These are phyloP conservation scores for Sycophaga agraensis DNA, from an alignment of 1,140 invertebrate genomes.

Conservation along the genomic window DNA sequence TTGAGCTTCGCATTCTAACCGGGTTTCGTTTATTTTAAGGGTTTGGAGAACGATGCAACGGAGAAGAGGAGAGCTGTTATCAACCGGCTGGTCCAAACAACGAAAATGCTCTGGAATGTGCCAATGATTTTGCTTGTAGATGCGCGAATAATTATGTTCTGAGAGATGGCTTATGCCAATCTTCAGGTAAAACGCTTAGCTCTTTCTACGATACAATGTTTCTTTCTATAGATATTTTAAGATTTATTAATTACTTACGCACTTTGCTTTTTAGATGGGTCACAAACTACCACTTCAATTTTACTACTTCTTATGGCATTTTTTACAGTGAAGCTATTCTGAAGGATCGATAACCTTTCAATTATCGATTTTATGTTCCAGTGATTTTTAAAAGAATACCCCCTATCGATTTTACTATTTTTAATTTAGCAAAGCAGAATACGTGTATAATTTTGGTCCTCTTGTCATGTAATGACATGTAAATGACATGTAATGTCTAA, in stretches of 20 bases:
- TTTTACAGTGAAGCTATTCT: not conserved
- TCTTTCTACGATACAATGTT: too few relatives aligned
- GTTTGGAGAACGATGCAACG: not conserved
- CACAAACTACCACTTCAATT: not conserved
- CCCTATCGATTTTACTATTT: too few relatives aligned
- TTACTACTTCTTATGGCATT: not conserved
- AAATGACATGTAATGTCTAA: too few relatives aligned
- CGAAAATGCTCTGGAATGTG: not conserved
- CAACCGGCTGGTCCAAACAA: not conserved
- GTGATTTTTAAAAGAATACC: too few relatives aligned
- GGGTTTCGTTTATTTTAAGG: too few relatives aligned
- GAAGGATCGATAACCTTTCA: not conserved
- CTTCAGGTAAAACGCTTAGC: conserved; percentile 13
- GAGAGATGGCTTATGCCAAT: not conserved
- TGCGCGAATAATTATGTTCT: not conserved
- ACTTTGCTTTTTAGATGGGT: not conserved
- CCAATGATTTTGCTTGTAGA: not conserved
- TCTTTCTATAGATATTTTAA: not conserved
- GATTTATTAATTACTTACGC: too few relatives aligned
- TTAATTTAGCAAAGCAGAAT: too few relatives aligned
- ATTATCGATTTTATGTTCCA: conserved; percentile 2
- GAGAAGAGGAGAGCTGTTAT: conserved; percentile 11
- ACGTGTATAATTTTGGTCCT: too few relatives aligned
- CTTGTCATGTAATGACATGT: too few relatives aligned
- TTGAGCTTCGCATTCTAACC: too few relatives aligned